phyloP scores from a whole-genome alignment of 2,113 vertebrate species.

The Dromaius novaehollandiae region DNA sequence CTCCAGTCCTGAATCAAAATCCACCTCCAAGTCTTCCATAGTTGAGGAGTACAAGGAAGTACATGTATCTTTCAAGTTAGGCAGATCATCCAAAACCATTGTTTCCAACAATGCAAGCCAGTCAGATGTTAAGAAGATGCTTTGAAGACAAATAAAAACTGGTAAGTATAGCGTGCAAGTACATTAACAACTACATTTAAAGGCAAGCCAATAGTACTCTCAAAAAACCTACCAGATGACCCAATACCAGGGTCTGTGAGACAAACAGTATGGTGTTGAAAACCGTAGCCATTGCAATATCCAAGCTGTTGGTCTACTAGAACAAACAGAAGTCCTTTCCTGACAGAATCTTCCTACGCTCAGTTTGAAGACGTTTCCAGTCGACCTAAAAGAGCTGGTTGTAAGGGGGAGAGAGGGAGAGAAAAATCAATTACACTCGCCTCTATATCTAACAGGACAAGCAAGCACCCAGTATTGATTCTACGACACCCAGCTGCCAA shows the following conservation, averaged over 20 bases:
- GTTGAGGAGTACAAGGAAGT: slow-evolving; percentile 77
- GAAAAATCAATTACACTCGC: background rate
- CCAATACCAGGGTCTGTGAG: background rate
- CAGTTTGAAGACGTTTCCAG: slow-evolving; percentile 14
- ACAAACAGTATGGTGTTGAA: background rate
- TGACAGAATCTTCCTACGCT: background rate
- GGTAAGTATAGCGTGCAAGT: background rate
- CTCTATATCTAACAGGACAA: accelerated
- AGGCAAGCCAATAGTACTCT: background rate
- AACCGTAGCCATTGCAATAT: slow-evolving; percentile 30
- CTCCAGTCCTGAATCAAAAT: slow-evolving; percentile 86
- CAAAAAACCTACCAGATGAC: slow-evolving; percentile 29
- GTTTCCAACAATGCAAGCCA: slow-evolving; percentile 60
- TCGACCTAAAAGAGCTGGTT: slow-evolving; percentile 4
- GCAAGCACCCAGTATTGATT: background rate
- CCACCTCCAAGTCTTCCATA: slow-evolving; percentile 79
- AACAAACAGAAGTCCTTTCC: background rate
- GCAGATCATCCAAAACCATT: slow-evolving; percentile 77
- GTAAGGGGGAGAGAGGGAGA: background rate
- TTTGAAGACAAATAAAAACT: slow-evolving; percentile 5
- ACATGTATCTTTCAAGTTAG: slow-evolving; percentile 72
- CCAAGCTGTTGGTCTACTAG: background rate
- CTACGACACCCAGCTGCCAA: background rate
- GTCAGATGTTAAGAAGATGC: slow-evolving; percentile 63
- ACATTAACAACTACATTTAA: background rate